Evolutionary conservation across 2,888 invertebrate genomes (phyloP), one percentile per base, ranked within the genome.

Genomic region (Chloromyia formosa): DNA sequence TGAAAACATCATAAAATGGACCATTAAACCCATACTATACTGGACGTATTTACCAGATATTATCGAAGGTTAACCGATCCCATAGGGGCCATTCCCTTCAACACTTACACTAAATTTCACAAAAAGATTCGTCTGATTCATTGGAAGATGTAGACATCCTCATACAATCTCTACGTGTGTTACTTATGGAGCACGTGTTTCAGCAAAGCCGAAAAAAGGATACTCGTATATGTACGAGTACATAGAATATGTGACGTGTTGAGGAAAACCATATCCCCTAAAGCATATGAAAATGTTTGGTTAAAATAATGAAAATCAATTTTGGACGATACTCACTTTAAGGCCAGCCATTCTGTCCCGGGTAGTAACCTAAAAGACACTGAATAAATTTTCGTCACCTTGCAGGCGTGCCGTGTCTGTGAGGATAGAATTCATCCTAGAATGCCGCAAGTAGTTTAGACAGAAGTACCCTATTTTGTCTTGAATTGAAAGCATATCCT

Each of bases 31-130:
- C 66, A 12, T 45, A 49, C 42, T 66, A 35, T 35, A 35, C 27
- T 22, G 45, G 45, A 18, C 66, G 45, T 66, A 66, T 66, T 66
- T 66, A n/a, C 66, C 49, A 42, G 66, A 66, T 66, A 66, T 66
- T 49, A 49, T 66, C 66, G 45, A 66, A 66, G 66, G 66, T 66
- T 66, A 66, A 66, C 66, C 66, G 66, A 66, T 66, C 66, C 66
- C 66, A 20, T 12, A 66, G 66, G 66, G 22, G 23, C 45, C 22
- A 49, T 66, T 45, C 49, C 20, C 20, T 66, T 23, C 45, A 66
- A 66, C 49, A 66, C 45, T 66, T 66, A 42, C 45, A 45, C 22
- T 45, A 66, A 66, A 66, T 22, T 66, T 66, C 20, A 49, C 49
- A 49, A 16, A 62, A 42, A 18, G 66, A 35, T 22, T 66, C 49